phyloP scores from a whole-genome alignment of 2,888 invertebrate genomes.

The Ditylenchus weischeri region DNA sequence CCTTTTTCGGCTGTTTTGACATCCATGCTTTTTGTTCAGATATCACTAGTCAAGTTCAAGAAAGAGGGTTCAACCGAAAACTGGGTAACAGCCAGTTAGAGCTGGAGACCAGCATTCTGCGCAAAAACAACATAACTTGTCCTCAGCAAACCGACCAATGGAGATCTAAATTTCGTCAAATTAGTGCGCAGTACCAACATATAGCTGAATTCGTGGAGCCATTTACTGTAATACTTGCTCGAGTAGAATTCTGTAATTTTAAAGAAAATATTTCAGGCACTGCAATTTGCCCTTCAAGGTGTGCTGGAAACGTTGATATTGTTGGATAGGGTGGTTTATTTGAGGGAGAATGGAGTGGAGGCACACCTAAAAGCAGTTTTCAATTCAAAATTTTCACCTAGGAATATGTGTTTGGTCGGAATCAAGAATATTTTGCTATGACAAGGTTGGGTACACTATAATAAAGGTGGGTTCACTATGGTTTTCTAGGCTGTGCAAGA shows the following conservation, averaged over 20 bases:
- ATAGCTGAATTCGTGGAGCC: slow-evolving; percentile 15
- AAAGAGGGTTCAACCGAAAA: neutral
- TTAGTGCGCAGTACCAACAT: neutral
- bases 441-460: no score
- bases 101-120: neutral
- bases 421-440: no score
- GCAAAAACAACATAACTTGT: neutral
- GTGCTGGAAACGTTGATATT: slow-evolving; percentile 27
- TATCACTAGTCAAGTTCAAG: neutral
- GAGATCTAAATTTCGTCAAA: neutral
- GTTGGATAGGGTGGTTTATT: slow-evolving; percentile 19
- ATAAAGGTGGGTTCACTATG: no score
- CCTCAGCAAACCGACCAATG: neutral
- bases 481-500: no score
- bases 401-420: slow-evolving; percentile 20
- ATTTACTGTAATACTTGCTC: slow-evolving; percentile 18
- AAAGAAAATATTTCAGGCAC: slow-evolving; percentile 18
- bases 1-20: no score
- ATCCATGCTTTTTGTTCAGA: neutral
- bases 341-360: slow-evolving; percentile 19
- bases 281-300: slow-evolving; percentile 28
- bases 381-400: slow-evolving; percentile 17
- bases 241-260: neutral
- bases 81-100: neutral
- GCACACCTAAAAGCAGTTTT: slow-evolving; percentile 16